A percentile compares a stretch with the other conserved stretches of the same genome.
Evolutionary conservation across 1,140 invertebrate genomes (phyloP).

Genomic region (Drosophila arizonae): DNA sequence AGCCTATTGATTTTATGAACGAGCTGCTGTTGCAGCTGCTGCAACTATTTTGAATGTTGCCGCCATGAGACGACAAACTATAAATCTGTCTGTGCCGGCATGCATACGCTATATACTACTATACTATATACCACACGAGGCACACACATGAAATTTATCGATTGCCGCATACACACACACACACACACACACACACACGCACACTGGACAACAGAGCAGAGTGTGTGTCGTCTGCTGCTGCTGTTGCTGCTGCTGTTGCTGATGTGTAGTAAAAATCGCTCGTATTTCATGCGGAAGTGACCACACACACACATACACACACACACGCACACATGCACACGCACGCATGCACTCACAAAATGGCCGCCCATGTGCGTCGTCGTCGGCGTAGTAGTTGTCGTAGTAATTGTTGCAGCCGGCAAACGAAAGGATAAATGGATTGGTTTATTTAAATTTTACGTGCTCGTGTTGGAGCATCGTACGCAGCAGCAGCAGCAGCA

Average conservation of each 20-base stretch:
- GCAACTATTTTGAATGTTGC: slow-evolving; percentile 63
- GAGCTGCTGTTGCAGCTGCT: slow-evolving; percentile 51
- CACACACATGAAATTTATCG: slow-evolving; percentile 68
- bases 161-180: slow-evolving; percentile 68
- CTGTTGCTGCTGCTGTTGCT: slow-evolving; percentile 53
- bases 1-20: slow-evolving; percentile 78
- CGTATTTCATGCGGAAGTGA: slow-evolving; percentile 80
- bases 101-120: slow-evolving; percentile 23
- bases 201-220: slow-evolving; percentile 29
- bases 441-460: slow-evolving; percentile 76
- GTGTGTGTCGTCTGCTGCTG: slow-evolving; percentile 23
- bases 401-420: slow-evolving; percentile 64
- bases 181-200: slow-evolving; percentile 66
- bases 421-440: slow-evolving; percentile 57
- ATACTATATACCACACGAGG: background rate
- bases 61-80: slow-evolving; percentile 72
- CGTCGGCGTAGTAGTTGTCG: slow-evolving; percentile 47
- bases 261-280: slow-evolving; percentile 77
- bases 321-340: slow-evolving; percentile 6
- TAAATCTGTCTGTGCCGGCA: slow-evolving; percentile 77
- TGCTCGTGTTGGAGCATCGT: slow-evolving; percentile 28
- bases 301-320: slow-evolving; percentile 44
- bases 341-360: slow-evolving; percentile 35
- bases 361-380: slow-evolving; percentile 49
- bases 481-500: slow-evolving; percentile 24